Percentiles rank a stretch among this genome's conserved stretches.
Evolutionary conservation across 2,888 invertebrate species (phyloP).

Genomic region (Tenthredo scrophulariae): DNA sequence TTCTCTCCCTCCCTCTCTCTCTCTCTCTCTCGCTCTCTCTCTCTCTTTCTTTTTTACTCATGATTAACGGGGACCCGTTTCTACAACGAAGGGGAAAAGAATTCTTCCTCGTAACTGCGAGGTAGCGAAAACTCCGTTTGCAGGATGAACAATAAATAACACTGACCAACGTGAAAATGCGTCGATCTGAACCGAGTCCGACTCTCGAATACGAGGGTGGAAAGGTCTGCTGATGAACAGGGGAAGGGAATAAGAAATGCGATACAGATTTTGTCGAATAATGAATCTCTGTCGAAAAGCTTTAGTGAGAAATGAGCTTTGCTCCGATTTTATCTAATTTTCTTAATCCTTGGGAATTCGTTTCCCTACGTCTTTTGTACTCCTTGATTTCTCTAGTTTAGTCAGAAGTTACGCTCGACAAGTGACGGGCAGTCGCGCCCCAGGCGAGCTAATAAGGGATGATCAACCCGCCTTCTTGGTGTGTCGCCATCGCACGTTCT

Average conservation of each 20-base stretch:
- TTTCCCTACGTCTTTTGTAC: neutral
- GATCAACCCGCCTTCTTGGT: neutral
- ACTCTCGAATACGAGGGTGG: neutral
- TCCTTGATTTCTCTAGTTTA: neutral
- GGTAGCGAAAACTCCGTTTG: neutral
- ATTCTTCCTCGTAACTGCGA: neutral
- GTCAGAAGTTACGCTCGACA: neutral
- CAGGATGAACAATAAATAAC: slow-evolving; percentile 20
- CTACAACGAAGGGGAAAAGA: neutral
- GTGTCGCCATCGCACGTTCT: neutral
- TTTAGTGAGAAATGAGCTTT: neutral
- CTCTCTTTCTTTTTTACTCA: neutral
- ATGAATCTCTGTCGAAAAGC: neutral
- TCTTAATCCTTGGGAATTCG: neutral
- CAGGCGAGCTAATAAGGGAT: slow-evolving; percentile 26
- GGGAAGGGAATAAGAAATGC: slow-evolving; percentile 36
- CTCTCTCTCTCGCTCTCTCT: neutral
- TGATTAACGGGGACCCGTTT: slow-evolving; percentile 16
- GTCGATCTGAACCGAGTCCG: slow-evolving; percentile 4
- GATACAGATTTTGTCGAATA: slow-evolving; percentile 23
- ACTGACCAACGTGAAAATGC: neutral
- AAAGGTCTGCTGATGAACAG: neutral
- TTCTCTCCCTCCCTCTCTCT: neutral
- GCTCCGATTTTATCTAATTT: neutral
- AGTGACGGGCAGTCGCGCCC: slow-evolving; percentile 36